Conservation (phyloP, 2,888 invertebrate genomes). For the Camponotus fellah region DNA sequence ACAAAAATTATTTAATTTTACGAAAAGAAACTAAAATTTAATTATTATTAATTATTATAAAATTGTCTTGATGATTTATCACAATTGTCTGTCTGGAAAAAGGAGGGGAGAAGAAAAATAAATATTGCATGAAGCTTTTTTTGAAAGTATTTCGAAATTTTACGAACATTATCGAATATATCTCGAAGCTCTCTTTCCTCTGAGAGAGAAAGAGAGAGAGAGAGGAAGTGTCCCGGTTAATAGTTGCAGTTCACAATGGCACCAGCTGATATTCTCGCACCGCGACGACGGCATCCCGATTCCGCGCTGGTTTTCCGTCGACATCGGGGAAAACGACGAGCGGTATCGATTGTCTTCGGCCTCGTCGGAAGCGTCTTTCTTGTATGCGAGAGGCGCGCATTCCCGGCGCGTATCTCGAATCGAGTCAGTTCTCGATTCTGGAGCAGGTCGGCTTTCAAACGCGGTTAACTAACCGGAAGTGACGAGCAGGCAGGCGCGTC, state of each 20-base stretch:
- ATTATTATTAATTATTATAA: too few relatives aligned
- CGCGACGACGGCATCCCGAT: neutral
- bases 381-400: conserved; percentile 55
- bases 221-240: conserved; percentile 29
- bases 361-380: conserved; percentile 60
- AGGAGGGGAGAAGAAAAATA: too few relatives aligned
- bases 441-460: conserved; percentile 72
- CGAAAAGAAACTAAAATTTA: too few relatives aligned
- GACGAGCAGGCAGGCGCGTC: conserved; percentile 78
- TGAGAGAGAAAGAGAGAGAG: neutral
- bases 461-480: conserved; percentile 83
- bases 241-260: neutral
- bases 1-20: too few relatives aligned
- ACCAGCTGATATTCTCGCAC: neutral
- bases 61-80: neutral
- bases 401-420: conserved; percentile 71
- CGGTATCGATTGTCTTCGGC: conserved; percentile 58
- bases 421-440: conserved; percentile 65
- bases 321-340: conserved; percentile 33
- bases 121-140: too few relatives aligned
- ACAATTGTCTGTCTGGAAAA: neutral
- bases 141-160: too few relatives aligned
- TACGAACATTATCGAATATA: too few relatives aligned
- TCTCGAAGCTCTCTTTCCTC: too few relatives aligned
- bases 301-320: conserved; percentile 33